A percentile compares a stretch with the other conserved stretches of the same genome.
Conservation (phyloP, 2,797 vertebrate genomes). For the Darevskia mixta region DNA sequence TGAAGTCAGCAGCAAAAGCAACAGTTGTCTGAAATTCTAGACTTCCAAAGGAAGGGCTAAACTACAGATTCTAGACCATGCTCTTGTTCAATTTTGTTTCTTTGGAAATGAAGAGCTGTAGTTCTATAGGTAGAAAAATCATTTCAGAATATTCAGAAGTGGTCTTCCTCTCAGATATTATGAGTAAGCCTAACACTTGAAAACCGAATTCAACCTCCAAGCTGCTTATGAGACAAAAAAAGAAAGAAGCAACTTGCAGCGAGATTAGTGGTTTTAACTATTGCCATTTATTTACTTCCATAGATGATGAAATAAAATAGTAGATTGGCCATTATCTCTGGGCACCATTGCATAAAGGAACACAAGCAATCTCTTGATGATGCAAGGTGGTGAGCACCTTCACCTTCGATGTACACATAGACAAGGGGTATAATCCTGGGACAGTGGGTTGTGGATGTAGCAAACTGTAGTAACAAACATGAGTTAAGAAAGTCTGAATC, state of each 20-base stretch:
- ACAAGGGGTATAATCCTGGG: neutral
- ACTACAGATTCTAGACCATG: neutral
- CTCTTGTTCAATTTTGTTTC: neutral
- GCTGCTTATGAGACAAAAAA: neutral
- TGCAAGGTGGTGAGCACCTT: neutral
- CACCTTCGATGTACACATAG: neutral
- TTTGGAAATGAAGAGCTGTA: neutral
- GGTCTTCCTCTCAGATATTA: neutral
- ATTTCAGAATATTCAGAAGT: neutral
- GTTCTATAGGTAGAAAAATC: neutral
- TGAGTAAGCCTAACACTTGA: neutral
- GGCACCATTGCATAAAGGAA: neutral
- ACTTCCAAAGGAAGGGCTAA: neutral
- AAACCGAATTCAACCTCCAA: neutral
- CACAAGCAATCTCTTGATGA: neutral
- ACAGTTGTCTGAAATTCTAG: neutral
- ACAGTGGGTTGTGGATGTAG: neutral
- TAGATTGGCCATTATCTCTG: neutral
- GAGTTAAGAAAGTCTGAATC: neutral
- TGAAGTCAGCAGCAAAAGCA: neutral
- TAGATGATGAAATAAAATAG: neutral
- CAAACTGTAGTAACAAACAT: neutral
- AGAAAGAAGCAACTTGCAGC: too few relatives aligned
- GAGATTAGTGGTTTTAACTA: too few relatives aligned
- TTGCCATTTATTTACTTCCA: neutral